phyloP scores from a whole-genome alignment of 2,888 invertebrate species.

The Synergus laeviventris region DNA sequence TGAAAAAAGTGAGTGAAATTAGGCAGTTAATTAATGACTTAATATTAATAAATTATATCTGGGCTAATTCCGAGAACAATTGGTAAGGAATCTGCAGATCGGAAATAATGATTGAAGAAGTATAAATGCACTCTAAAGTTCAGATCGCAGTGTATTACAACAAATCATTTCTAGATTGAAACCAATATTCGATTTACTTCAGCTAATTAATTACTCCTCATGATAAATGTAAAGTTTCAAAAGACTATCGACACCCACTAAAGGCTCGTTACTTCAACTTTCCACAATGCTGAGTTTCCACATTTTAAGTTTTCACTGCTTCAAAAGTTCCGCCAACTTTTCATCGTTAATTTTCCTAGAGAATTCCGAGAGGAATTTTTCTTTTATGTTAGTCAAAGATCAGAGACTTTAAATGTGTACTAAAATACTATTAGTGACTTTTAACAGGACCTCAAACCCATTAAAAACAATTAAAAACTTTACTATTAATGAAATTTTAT shows the following conservation, averaged over 20 bases:
- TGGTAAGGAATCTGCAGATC: neutral
- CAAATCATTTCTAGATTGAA: neutral
- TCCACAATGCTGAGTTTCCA: conserved; percentile 30
- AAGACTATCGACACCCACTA: conserved; percentile 22
- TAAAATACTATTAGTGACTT: neutral
- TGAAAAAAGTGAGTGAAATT: neutral
- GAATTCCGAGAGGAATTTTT: neutral
- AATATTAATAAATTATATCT: too few relatives aligned
- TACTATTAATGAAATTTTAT: neutral
- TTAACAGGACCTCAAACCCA: neutral
- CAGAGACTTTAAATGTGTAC: neutral
- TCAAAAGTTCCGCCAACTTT: conserved; percentile 25
- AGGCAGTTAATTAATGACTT: too few relatives aligned
- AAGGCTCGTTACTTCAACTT: conserved; percentile 24
- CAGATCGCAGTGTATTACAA: neutral
- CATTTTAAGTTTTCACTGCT: conserved; percentile 25
- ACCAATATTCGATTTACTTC: neutral
- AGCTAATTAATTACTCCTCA: conserved; percentile 18
- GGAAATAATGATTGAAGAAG: neutral
- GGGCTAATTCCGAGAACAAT: too few relatives aligned
- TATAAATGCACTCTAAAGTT: too few relatives aligned
- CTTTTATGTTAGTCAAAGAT: neutral
- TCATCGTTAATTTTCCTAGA: conserved; percentile 23
- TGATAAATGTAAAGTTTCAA: conserved; percentile 14
- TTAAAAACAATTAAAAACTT: neutral